A percentile compares a stretch with the other conserved stretches of the same genome.
Conservation (phyloP, 2,113 vertebrate species). For the Galeopterus variegatus region DNA sequence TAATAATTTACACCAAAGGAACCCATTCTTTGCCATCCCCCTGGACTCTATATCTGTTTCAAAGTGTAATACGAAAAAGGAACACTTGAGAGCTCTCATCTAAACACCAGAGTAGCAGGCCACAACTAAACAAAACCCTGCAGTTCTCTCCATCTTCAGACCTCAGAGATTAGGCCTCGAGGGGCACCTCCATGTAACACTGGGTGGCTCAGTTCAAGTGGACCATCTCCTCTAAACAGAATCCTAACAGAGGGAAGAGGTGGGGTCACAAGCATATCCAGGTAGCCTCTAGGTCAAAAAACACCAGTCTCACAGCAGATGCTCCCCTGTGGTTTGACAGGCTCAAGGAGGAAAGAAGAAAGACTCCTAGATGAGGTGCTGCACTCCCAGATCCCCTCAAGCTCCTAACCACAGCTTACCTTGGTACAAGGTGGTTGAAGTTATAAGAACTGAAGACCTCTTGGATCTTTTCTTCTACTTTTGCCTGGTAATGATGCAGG, state of each 20-base stretch:
- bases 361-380: neutral
- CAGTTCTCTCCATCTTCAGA: neutral
- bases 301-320: neutral
- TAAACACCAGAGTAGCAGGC: neutral
- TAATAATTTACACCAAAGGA: neutral
- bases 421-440: slow-evolving; percentile 91
- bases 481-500: slow-evolving; percentile 88
- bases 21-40: neutral
- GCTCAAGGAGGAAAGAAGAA: neutral
- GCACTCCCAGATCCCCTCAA: neutral
- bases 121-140: neutral
- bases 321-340: rapidly evolving
- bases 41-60: neutral
- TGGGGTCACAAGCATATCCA: neutral
- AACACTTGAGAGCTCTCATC: neutral
- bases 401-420: slow-evolving; percentile 90
- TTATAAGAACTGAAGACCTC: slow-evolving; percentile 93
- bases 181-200: neutral
- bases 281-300: neutral
- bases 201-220: neutral
- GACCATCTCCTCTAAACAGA: neutral
- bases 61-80: slow-evolving; percentile 7
- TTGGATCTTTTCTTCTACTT: slow-evolving; percentile 94
- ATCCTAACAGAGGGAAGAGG: neutral
- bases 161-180: neutral